Percentiles rank a stretch among this genome's conserved stretches.
Evolutionary conservation across 2,888 invertebrate genomes (phyloP).

Genomic region (Caenorhabditis sinica): DNA sequence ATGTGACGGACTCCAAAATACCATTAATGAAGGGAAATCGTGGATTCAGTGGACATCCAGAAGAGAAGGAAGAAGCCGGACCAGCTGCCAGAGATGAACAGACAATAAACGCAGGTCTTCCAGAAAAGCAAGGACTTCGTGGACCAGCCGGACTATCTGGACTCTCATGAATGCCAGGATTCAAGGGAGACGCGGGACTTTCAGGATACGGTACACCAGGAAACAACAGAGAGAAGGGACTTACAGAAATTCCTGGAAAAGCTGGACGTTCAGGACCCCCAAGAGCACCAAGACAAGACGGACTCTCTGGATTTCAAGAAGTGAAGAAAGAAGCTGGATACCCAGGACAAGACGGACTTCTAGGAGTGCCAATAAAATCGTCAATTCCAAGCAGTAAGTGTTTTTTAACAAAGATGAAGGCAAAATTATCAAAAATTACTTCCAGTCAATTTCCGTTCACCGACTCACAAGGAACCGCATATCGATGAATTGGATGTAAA

Average conservation of each 20-base stretch:
- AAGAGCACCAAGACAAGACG: slow-evolving; percentile 77
- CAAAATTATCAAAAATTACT: too few relatives aligned
- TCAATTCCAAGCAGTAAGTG: too few relatives aligned
- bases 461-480: too few relatives aligned
- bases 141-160: slow-evolving; percentile 86
- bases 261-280: slow-evolving; percentile 79
- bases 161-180: slow-evolving; percentile 80
- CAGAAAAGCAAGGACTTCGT: slow-evolving; percentile 75
- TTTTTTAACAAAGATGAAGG: too few relatives aligned
- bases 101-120: slow-evolving; percentile 75
- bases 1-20: slow-evolving; percentile 84
- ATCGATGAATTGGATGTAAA: too few relatives aligned
- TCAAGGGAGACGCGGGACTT: slow-evolving; percentile 81
- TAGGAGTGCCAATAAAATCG: slow-evolving; percentile 77
- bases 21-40: slow-evolving; percentile 83
- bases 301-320: slow-evolving; percentile 81
- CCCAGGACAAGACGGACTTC: slow-evolving; percentile 83
- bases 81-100: slow-evolving; percentile 76
- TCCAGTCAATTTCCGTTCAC: too few relatives aligned
- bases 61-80: slow-evolving; percentile 83
- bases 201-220: slow-evolving; percentile 82
- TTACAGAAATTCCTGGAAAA: slow-evolving; percentile 82
- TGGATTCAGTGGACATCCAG: slow-evolving; percentile 85
- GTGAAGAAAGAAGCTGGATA: slow-evolving; percentile 87
- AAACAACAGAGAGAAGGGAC: slow-evolving; percentile 81